Base-by-base conservation (phyloP, 2,797 vertebrate species). In the Clarias laeviceps region DNA sequence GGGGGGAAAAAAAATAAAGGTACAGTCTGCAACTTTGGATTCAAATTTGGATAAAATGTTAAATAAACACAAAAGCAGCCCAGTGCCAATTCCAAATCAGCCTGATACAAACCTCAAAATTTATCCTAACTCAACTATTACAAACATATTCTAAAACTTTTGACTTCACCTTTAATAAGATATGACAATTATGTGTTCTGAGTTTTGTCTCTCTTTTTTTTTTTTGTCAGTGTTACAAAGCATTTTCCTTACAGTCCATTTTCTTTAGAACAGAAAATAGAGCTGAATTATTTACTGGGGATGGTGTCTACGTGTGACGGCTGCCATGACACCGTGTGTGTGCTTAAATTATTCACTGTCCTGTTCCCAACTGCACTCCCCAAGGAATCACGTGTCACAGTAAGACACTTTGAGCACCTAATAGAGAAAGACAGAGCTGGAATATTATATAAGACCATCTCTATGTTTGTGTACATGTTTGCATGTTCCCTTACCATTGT, bases 341-440 rank as follows among this genome's bases (percentile, higher is more conserved):
- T 59, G 59, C 73, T 88, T 95, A 86, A 95, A 96, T 96, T 93
- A 96, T 96, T 94, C 82, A 96, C 88, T 73, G 54, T 87, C 91
- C 84, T 89, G 91, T 94, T 93, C 93, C 85, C 87, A 79, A 92
- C 89, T 89, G 86, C 80, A 37, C 83, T 89, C 88, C 83, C 82
- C 65, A 61, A 85, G 92, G 93, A 93, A 94, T 95, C 92, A 90
- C 90, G 92, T 95, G 93, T 94, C 91, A 92, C 90, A 80, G 50
- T 82, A 61, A 59, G 69, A 72, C 62, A 68, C n/a, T 62, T 40
- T 68, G 22, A 76, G 45, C 18, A 66, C 40, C 56, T 70, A 17
- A 66, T 24, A 40, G 17, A 80, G 20, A 29, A 61, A 62, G 54
- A 62, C 27, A 76, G 14, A 82, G 7, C 64, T 62, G 37, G 17